Evolutionary conservation across 2,797 vertebrate genomes (phyloP).

Genomic region (Tauraco hartlaubi): DNA sequence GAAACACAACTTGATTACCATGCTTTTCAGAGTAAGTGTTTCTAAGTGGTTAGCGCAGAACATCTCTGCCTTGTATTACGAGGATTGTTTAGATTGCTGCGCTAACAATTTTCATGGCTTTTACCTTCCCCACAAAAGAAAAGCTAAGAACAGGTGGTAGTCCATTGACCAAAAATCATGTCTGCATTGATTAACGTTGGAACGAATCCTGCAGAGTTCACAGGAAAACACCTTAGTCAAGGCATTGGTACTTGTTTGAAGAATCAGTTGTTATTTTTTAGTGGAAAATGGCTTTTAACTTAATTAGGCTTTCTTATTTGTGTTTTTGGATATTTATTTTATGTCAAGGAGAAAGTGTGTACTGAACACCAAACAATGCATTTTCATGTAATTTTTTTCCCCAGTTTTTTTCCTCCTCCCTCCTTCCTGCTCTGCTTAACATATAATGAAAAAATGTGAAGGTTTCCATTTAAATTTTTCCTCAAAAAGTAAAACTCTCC

Average conservation of each 20-base stretch:
- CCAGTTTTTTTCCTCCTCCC: rapidly evolving
- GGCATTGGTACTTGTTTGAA: neutral
- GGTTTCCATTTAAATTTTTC: neutral
- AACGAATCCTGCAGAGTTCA: neutral
- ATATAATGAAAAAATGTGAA: neutral
- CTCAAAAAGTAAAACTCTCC: neutral
- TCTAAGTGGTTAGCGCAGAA: neutral
- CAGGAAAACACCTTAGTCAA: neutral
- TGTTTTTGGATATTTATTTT: neutral
- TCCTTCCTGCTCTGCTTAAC: neutral
- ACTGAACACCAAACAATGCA: neutral
- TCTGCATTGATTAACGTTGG: neutral
- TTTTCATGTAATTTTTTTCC: neutral
- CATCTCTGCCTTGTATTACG: neutral
- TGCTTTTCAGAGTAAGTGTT: neutral
- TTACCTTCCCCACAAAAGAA: neutral
- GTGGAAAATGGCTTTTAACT: neutral
- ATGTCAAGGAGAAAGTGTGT: neutral
- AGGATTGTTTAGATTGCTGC: neutral
- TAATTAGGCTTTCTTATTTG: neutral
- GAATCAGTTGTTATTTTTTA: neutral
- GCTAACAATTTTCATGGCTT: neutral
- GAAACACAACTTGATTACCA: neutral
- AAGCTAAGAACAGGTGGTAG: neutral
- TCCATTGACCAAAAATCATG: neutral